Evolutionary conservation across 1,140 invertebrate genomes (phyloP), one percentile per base, ranked within the genome.

Genomic region (Drosophila pseudoananassae): DNA sequence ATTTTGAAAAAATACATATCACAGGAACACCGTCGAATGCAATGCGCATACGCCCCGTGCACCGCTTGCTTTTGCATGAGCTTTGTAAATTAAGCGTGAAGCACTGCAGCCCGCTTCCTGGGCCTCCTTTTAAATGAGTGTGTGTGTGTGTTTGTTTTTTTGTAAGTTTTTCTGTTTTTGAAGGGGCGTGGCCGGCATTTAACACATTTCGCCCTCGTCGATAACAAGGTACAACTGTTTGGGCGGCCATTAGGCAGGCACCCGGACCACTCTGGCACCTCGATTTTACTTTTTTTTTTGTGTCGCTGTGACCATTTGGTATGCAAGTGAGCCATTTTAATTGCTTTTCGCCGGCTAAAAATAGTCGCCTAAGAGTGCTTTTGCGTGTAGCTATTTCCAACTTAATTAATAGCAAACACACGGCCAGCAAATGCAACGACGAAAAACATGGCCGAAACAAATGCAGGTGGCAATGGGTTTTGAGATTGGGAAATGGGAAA

Each of bases 341-440:
- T 85, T 85, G 82, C 82, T 88, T 85, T 88, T 78, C 46, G 64
- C 82, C 50, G 47, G 74, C 78, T 76, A 78, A 85, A 85, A 85
- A 85, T 85, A 88, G 83, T 68, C 83, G 57, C 64, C 72, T 88
- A 88, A 88, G 78, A 88, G 83, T 85, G 82, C 83, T 85, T 85
- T 85, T 85, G 82, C 82, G 83, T 85, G 83, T 85, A 88, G 79
- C 78, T 78, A 78, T 88, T 82, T 88, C 60, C 82, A 88, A 85
- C 82, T 85, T 85, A 85, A 85, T 85, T 85, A 85, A 85, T 82
- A 74, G 81, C 82, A 85, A 85, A 87, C 82, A 87, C 68, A 85
- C 53, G 56, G 49, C 54, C 70, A 10, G 59, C 68, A 61, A 68
- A 76, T 76, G 71, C 70, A 58, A 50, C 38, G 27, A 50, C 38